phyloP scores from a whole-genome alignment of 2,113 vertebrate genomes.

The Laticauda laticaudata region DNA sequence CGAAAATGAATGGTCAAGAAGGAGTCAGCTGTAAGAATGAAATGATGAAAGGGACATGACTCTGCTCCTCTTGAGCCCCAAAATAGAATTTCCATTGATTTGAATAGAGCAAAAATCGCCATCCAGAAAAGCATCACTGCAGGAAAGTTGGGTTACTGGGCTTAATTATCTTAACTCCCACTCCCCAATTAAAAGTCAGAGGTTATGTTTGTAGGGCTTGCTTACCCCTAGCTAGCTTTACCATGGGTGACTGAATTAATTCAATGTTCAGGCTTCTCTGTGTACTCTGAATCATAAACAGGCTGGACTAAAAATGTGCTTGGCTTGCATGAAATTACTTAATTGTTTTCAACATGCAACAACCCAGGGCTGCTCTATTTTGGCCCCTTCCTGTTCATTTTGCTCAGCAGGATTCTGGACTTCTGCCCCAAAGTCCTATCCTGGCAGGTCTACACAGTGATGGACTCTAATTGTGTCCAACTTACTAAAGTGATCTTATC shows the following conservation, averaged over 20 bases:
- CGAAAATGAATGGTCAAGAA: too few species aligned
- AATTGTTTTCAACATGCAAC: background rate
- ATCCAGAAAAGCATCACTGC: background rate
- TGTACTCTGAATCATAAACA: background rate
- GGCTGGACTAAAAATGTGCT: background rate
- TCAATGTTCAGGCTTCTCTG: background rate
- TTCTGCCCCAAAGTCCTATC: background rate
- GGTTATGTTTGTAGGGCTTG: background rate
- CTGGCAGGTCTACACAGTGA: background rate
- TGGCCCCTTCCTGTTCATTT: background rate
- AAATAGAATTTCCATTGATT: background rate
- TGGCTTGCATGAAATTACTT: background rate
- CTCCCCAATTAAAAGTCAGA: background rate
- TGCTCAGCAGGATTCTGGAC: background rate
- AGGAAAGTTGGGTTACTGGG: background rate
- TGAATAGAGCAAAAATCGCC: background rate
- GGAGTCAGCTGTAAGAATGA: background rate
- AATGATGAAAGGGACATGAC: background rate
- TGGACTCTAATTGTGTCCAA: background rate
- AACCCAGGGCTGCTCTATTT: background rate
- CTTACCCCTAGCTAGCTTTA: background rate
- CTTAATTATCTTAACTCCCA: background rate
- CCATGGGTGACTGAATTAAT: background rate
- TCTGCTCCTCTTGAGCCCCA: too few species aligned
- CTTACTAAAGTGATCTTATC: background rate